phyloP scores from a whole-genome alignment of 2,797 vertebrate genomes.

The Helicolenus hilgendorfi region DNA sequence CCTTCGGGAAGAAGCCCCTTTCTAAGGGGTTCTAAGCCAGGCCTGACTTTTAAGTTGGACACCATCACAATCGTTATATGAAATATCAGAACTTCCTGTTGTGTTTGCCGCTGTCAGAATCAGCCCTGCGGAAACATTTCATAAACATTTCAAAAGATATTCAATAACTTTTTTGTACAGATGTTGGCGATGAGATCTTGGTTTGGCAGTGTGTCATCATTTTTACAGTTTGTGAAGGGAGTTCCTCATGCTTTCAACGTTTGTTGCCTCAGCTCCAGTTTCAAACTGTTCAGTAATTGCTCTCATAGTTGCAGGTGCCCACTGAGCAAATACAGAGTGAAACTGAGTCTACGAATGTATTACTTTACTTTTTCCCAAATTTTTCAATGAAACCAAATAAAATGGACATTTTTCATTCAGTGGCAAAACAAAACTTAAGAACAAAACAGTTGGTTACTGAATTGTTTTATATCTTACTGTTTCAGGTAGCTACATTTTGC shows the following conservation, averaged over 20 bases:
- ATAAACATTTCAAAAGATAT: not conserved
- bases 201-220: not conserved
- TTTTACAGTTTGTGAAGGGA: not conserved
- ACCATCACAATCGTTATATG: not conserved
- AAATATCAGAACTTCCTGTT: not conserved
- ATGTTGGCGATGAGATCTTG: not conserved
- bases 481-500: not conserved
- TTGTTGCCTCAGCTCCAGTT: not conserved
- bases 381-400: not conserved
- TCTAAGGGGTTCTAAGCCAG: too few species aligned
- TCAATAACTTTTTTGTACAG: not conserved
- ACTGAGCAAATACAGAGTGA: not conserved
- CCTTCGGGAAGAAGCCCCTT: too few species aligned
- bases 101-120: not conserved
- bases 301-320: not conserved
- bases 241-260: not conserved
- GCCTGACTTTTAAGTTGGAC: not conserved
- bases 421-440: not conserved
- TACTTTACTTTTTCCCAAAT: fast-evolving
- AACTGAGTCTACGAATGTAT: not conserved
- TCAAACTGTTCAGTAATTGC: not conserved
- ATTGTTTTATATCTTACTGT: not conserved
- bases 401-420: not conserved
- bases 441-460: not conserved
- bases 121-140: not conserved